phyloP scores from a whole-genome alignment of 2,888 invertebrate species.

The Pachycephus smyrnensis region DNA sequence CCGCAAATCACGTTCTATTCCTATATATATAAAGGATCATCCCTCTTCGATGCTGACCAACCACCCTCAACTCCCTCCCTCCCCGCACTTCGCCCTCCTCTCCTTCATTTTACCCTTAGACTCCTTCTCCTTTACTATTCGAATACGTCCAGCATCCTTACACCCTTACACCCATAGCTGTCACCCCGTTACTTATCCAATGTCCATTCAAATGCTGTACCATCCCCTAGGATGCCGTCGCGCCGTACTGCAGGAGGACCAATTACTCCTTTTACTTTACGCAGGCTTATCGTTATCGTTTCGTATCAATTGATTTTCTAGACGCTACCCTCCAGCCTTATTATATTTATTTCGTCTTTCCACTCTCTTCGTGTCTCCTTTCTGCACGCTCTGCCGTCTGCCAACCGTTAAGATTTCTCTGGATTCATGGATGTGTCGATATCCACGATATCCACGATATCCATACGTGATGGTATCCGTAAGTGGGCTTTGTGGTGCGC shows the following conservation, averaged over 20 bases:
- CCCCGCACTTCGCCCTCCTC: not conserved
- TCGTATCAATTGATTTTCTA: not conserved
- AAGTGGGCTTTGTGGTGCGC: not conserved
- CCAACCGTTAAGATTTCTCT: not conserved
- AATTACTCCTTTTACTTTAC: not conserved
- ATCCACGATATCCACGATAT: not conserved
- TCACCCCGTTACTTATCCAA: constrained; percentile 58
- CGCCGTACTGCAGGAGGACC: not conserved
- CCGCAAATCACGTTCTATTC: constrained; percentile 60
- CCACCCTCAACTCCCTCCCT: constrained; percentile 34
- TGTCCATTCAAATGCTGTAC: constrained; percentile 32
- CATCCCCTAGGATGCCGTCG: not conserved
- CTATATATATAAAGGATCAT: constrained; percentile 60
- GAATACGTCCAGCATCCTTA: constrained; percentile 5
- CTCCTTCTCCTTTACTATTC: not conserved
- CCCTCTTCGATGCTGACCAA: constrained; percentile 59
- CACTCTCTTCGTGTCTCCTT: too few relatives aligned
- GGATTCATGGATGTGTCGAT: not conserved
- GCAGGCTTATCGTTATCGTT: not conserved
- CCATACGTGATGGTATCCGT: not conserved
- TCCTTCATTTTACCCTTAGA: constrained; percentile 3
- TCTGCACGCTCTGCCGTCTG: too few relatives aligned
- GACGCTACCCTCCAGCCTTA: not conserved
- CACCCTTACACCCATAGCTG: constrained; percentile 48
- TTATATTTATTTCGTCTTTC: not conserved